A percentile compares a stretch with the other conserved stretches of the same genome.
Conservation (phyloP, 2,888 invertebrate genomes). For the Euzophera pinguis region DNA sequence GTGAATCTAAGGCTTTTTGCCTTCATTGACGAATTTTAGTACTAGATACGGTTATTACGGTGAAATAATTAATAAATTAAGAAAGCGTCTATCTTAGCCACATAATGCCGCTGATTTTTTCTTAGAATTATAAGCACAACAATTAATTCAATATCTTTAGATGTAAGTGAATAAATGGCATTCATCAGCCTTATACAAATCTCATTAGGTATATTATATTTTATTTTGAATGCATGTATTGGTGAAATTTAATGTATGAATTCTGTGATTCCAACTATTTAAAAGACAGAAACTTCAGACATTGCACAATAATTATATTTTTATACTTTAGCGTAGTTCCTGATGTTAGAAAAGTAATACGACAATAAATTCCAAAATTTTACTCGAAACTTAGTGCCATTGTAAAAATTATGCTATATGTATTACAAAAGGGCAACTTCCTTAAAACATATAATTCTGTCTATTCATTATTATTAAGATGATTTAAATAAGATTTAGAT, state of each 20-base stretch:
- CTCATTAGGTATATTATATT: constrained; percentile 7
- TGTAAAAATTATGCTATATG: constrained; percentile 5
- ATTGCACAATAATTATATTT: background rate
- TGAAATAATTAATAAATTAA: constrained; percentile 1
- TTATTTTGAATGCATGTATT: constrained; percentile 3
- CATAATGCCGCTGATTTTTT: background rate
- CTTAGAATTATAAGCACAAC: background rate
- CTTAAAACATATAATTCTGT: background rate
- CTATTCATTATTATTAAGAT: constrained; percentile 5
- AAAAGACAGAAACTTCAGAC: constrained; percentile 8
- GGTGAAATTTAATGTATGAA: background rate
- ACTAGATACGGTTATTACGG: background rate
- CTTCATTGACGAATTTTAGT: constrained; percentile 7
- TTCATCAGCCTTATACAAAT: background rate
- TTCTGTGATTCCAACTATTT: constrained; percentile 5
- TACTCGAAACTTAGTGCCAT: constrained; percentile 13
- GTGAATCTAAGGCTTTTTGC: constrained; percentile 8
- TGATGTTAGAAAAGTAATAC: background rate
- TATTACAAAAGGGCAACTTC: background rate
- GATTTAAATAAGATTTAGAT: background rate
- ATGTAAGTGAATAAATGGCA: constrained; percentile 1
- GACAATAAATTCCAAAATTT: background rate
- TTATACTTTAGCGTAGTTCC: background rate
- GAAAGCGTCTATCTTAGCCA: constrained; percentile 2
- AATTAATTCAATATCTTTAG: background rate